Percentiles rank a stretch among this genome's conserved stretches.
These are phyloP conservation scores for Manis pentadactyla DNA, from an alignment of 2,797 vertebrate species.

Conservation along the genomic window DNA sequence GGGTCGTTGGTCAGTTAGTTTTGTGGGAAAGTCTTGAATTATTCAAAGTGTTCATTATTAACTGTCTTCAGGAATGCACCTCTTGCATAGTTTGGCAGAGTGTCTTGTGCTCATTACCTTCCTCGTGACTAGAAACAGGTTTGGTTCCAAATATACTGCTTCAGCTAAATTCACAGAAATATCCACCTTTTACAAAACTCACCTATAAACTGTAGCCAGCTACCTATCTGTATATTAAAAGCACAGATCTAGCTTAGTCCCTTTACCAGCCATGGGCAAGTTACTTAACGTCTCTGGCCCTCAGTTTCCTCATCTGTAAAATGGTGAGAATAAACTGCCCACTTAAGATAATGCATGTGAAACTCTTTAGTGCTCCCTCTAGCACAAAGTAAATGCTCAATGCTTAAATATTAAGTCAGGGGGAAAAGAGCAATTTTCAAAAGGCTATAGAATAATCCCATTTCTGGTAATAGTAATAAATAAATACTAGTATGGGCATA, in stretches of 20 bases:
- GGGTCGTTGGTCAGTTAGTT: background rate
- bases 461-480: background rate
- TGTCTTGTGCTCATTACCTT: background rate
- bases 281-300: background rate
- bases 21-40: background rate
- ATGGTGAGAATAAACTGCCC: background rate
- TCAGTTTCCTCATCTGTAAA: background rate
- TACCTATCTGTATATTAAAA: background rate
- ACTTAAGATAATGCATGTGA: background rate
- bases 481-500: background rate
- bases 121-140: background rate
- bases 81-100: accelerated
- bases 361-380: background rate
- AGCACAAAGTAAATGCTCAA: background rate
- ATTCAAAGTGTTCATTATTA: background rate
- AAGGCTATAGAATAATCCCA: background rate
- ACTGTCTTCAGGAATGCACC: background rate
- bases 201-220: background rate
- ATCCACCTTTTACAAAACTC: background rate
- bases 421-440: background rate
- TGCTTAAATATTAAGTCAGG: background rate
- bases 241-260: background rate
- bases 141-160: background rate
- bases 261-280: background rate
- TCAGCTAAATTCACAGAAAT: background rate